Conservation (phyloP, 2,113 vertebrate genomes). For the Apteryx owenii region DNA sequence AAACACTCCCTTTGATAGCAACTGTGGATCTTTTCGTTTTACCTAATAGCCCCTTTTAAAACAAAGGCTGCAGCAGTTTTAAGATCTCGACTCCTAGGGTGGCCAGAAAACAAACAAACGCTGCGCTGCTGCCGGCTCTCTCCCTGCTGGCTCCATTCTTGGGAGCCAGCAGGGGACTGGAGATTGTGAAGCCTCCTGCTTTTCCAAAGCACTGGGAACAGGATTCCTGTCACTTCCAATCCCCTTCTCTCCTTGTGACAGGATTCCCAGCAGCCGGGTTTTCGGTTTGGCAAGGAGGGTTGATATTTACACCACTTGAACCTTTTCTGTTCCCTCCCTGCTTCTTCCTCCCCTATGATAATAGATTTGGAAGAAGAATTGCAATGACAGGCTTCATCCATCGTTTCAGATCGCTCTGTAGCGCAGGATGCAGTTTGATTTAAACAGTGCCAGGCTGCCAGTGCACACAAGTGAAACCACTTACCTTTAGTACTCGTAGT, state of each 20-base stretch:
- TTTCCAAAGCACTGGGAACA: constrained; percentile 31
- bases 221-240: constrained; percentile 50
- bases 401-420: not conserved
- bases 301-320: not conserved
- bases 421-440: not conserved
- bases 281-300: not conserved
- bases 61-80: constrained; percentile 27
- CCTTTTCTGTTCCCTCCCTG: not conserved
- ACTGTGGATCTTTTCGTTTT: not conserved
- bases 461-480: not conserved
- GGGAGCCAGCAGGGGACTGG: constrained; percentile 37
- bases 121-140: not conserved
- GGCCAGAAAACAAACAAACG: constrained; percentile 62
- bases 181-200: constrained; percentile 50
- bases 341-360: not conserved
- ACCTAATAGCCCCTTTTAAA: constrained; percentile 22
- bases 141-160: constrained; percentile 65
- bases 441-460: not conserved
- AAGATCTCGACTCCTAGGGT: constrained; percentile 48
- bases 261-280: not conserved
- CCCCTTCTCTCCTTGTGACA: not conserved
- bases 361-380: not conserved
- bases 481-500: not conserved
- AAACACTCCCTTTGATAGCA: not conserved
- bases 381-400: not conserved